Base-by-base conservation (phyloP, 2,888 invertebrate genomes). In the Cheilosia grossa region DNA sequence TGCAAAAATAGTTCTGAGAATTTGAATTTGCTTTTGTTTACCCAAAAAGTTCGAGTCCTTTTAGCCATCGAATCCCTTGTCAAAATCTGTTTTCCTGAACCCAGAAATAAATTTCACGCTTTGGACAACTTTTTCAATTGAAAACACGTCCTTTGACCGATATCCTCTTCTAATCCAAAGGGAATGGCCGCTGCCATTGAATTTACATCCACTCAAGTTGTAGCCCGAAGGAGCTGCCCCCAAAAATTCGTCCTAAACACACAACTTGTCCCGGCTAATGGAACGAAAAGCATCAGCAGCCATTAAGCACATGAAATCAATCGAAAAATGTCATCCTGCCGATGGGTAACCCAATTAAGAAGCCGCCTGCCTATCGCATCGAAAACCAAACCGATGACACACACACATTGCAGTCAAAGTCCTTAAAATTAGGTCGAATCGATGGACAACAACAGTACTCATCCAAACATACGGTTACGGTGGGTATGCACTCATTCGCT, bases 341-440 rank as follows among this genome's bases (percentile, higher is more conserved):
- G 24, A 42, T 56, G 47, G 67, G 67, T 67, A 67, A 56, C 56
- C 56, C 21, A 44, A 69, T 69, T 69, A 66, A 40, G 42, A 13
- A 67, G 61, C 37, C 13, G 42, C 24, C 47, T 37, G 70, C 47
- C 21, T 37, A n/a, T 56, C 56, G 27, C 19, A 61, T 37, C 54
- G 61, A 1, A 27, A 19, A 42, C 27, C 27, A 17, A 21, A 66
- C 56, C 37, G 47, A 42, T 64, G 78, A 64, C 40, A 64, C 21
- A 15, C 17, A 30, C 19, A 17, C 44, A 10, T n/a, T 59, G 58
- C 58, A 82, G 42, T 54, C 24, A 63, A 63, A 44, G 49, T 64
- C 24, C 44, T 75, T 6, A 63, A 78, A 82, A 75, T 82, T 59
- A 53, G 82, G 75, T 64, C 77, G 27, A 72, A 82, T 70, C 70